Base-by-base conservation (phyloP, 37 sponge, comb jelly and placozoan genomes). In the Chondrosia reniformis region DNA sequence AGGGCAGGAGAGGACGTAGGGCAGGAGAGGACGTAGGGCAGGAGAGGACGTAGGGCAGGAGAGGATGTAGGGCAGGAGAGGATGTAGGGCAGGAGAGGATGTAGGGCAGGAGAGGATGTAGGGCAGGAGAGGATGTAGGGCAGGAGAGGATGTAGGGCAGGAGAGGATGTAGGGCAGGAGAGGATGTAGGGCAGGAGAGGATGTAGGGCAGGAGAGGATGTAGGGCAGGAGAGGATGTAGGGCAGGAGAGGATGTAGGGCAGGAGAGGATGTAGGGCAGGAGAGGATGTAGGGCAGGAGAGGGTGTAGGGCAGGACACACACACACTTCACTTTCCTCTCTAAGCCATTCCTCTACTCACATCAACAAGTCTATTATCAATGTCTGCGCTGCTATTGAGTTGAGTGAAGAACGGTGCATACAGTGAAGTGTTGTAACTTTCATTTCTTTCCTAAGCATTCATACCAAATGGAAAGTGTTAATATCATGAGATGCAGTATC, bases 231-330 rank as follows among this genome's bases (percentile, higher is more conserved):
- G 15, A 15, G 52, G 52, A 49, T 10, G 52, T 15, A 49, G 10
- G 15, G 15, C 10, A 49, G 52, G 52, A 15, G 52, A 15, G 52
- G 15, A 49, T 49, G 52, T 15, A 49, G 52, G n/a, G n/a, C n/a
- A n/a, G n/a, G n/a, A 49, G 52, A 15, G 52, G 52, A 49, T 49
- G 52, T 49, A 49, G 52, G 52, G 52, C n/a, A 15, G 52, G 52
- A 49, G 15, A 49, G 10, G 52, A 10, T 19, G 52, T 10, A 15
- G 52, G 52, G 10, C 52, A 49, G 15, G 52, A 49, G 10, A 19
- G 15, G n/a, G n/a, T n/a, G n/a, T n/a, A 49, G 52, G 52, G 15
- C 52, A 15, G 24, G 27, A 66, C 67, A 66, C 67, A 66, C 67
- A 66, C 67, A 66, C 67, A 66, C 67, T 15, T 19, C 52, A 49